Conservation (phyloP, 2,113 vertebrate genomes). For the Otocyon megalotis region DNA sequence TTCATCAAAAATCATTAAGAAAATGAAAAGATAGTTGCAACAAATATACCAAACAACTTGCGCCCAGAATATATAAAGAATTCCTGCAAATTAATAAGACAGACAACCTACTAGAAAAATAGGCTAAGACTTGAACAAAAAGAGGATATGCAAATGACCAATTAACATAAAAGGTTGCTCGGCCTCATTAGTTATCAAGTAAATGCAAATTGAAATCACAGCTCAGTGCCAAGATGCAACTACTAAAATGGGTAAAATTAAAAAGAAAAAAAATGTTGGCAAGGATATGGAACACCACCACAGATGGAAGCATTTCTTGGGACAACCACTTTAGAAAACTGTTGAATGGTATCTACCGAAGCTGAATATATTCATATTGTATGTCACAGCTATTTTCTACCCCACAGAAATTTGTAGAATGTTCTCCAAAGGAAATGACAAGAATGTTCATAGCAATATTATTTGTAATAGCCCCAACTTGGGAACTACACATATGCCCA, state of each 20-base stretch:
- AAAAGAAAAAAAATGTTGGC: background rate
- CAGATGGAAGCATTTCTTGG: background rate
- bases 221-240: background rate
- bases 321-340: background rate
- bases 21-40: constrained; percentile 22
- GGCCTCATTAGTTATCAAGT: background rate
- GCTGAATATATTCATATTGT: background rate
- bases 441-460: background rate
- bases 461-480: background rate
- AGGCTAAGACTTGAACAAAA: constrained; percentile 4
- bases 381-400: background rate
- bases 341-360: background rate
- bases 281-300: background rate
- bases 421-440: background rate
- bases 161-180: constrained; percentile 8
- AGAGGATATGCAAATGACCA: background rate
- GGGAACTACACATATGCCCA: background rate
- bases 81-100: constrained; percentile 3
- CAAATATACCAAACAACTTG: constrained; percentile 28
- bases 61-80: background rate
- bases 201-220: constrained; percentile 31
- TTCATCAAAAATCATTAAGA: constrained; percentile 30
- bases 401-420: background rate
- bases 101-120: background rate
- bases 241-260: background rate